A percentile compares a stretch with the other conserved stretches of the same genome.
Conservation (phyloP, 2,113 vertebrate genomes). For the Procavia capensis region DNA sequence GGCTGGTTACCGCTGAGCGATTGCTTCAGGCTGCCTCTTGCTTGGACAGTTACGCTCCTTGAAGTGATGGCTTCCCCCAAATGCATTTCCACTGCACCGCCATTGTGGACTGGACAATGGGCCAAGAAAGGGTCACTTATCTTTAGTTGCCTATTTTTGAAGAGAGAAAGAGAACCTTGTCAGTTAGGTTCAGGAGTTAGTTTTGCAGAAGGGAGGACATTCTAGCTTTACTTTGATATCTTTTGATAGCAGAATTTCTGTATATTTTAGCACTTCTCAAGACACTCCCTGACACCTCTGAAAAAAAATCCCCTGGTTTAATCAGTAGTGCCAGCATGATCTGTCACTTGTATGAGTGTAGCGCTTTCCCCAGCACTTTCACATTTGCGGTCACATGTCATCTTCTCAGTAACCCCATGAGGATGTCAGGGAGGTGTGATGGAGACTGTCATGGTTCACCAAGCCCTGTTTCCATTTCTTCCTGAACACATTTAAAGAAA, state of each 20-base stretch:
- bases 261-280: constrained; percentile 20
- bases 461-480: constrained; percentile 6
- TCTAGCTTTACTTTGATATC: constrained; percentile 12
- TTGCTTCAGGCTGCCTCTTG: not conserved
- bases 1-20: not conserved
- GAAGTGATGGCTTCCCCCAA: not conserved
- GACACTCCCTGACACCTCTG: too few species aligned
- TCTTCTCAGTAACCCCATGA: not conserved
- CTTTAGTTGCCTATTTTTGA: constrained; percentile 9
- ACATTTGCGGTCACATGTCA: not conserved
- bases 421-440: not conserved
- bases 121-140: not conserved
- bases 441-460: not conserved
- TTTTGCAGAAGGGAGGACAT: not conserved
- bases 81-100: not conserved
- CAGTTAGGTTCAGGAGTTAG: not conserved
- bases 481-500: too few species aligned
- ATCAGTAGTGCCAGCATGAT: not conserved
- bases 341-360: not conserved
- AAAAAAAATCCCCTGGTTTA: not conserved
- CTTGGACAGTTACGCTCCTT: not conserved
- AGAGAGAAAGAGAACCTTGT: not conserved
- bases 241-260: not conserved
- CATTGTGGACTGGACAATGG: not conserved
- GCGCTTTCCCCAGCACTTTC: not conserved